Conservation (phyloP, 2,113 vertebrate species). For the Barnardius zonarius region DNA sequence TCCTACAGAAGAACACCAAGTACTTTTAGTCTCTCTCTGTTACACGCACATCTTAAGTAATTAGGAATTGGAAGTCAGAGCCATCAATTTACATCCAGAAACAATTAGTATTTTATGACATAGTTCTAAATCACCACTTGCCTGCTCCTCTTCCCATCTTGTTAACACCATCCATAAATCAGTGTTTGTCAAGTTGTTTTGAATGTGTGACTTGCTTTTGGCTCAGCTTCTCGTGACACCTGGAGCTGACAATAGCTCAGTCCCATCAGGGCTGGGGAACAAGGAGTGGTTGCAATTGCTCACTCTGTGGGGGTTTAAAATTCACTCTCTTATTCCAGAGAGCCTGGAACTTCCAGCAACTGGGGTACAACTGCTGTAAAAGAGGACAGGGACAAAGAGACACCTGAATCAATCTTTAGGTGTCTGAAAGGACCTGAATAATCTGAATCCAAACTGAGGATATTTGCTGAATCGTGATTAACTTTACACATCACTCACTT, state of each 20-base stretch:
- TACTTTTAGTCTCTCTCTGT: background rate
- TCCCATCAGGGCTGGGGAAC: background rate
- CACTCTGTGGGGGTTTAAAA: background rate
- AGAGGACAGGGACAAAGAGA: background rate
- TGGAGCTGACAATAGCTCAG: background rate
- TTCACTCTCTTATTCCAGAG: background rate
- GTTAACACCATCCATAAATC: background rate
- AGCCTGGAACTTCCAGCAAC: background rate
- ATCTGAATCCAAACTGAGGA: background rate
- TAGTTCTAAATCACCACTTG: background rate
- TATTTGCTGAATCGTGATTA: background rate
- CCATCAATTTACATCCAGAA: background rate
- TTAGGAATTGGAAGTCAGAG: background rate
- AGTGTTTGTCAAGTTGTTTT: background rate
- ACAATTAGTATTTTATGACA: background rate
- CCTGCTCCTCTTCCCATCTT: background rate
- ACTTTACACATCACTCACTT: background rate
- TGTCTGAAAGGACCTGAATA: background rate
- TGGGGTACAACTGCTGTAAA: too few species aligned
- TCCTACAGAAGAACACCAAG: background rate
- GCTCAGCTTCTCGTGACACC: background rate
- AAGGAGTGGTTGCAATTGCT: background rate
- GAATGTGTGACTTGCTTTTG: background rate
- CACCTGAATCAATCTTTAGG: background rate
- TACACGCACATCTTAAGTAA: background rate